Evolutionary conservation across 2,113 vertebrate species (phyloP).

Genomic region (Zosterops lateralis): DNA sequence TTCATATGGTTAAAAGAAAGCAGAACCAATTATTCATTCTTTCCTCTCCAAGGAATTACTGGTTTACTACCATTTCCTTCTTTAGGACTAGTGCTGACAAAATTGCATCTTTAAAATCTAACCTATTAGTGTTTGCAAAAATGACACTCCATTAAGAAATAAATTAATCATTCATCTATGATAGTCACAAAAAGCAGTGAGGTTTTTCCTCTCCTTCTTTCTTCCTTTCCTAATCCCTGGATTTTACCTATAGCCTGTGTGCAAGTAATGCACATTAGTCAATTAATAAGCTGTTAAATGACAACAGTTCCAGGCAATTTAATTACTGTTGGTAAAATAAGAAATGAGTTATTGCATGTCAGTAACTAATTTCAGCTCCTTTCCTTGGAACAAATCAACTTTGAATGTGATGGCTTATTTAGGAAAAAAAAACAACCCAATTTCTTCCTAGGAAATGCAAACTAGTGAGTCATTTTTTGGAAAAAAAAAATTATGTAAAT

Average conservation of each 20-base stretch:
- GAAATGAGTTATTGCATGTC: conserved; percentile 81
- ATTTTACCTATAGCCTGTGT: conserved; percentile 83
- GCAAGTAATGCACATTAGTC: conserved; percentile 91
- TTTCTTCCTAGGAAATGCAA: conserved; percentile 34
- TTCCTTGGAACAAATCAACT: conserved; percentile 75
- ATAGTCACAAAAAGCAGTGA: conserved; percentile 30
- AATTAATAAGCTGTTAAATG: conserved; percentile 99
- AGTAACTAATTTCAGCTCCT: conserved; percentile 73
- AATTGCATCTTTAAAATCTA: neutral
- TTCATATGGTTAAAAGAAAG: neutral
- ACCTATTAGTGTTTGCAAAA: neutral
- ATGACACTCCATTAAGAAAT: conserved; percentile 15
- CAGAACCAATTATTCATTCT: neutral
- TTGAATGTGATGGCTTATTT: conserved; percentile 56
- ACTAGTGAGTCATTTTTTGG: neutral
- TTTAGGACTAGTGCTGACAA: neutral
- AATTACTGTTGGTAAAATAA: conserved; percentile 84
- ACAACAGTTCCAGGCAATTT: conserved; percentile 94
- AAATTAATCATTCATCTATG: conserved; percentile 25
- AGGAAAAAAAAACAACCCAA: neutral
- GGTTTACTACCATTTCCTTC: neutral
- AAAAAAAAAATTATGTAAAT: neutral
- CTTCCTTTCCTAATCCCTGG: conserved; percentile 78
- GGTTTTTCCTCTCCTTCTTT: conserved; percentile 33
- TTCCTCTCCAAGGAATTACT: neutral